phyloP scores from a whole-genome alignment of 2,797 vertebrate genomes.

The Allobates femoralis region DNA sequence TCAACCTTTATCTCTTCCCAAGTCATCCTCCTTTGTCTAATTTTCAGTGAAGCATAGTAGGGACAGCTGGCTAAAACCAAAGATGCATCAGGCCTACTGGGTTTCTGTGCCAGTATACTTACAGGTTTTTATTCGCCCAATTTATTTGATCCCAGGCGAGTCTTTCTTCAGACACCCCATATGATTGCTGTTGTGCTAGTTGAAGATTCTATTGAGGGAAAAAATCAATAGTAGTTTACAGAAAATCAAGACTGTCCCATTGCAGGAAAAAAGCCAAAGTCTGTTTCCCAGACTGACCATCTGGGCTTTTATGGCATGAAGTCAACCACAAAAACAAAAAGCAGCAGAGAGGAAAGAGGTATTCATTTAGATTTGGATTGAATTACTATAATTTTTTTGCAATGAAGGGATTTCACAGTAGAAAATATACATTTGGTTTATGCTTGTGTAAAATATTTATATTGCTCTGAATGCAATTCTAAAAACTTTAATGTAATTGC shows the following conservation, averaged over 20 bases:
- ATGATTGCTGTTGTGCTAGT: conserved; percentile 66
- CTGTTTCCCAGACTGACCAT: conserved; percentile 76
- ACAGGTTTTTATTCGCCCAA: conserved; percentile 36
- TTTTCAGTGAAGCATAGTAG: conserved; percentile 74
- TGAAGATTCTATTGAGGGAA: conserved; percentile 68
- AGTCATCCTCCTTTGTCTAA: conserved; percentile 73
- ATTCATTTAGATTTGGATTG: conserved; percentile 37
- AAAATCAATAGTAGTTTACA: conserved; percentile 70
- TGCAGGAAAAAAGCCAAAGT: conserved; percentile 69
- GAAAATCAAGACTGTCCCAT: conserved; percentile 71
- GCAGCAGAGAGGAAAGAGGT: conserved; percentile 39
- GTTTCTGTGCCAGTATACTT: conserved; percentile 46
- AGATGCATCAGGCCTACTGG: conserved; percentile 26
- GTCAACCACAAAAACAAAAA: conserved; percentile 70
- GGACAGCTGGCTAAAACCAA: conserved; percentile 73
- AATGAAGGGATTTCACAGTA: neutral
- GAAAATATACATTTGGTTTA: neutral
- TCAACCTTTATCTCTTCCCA: conserved; percentile 68
- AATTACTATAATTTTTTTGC: conserved; percentile 14
- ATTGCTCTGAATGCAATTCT: neutral
- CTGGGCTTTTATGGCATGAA: conserved; percentile 70
- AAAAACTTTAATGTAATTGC: neutral
- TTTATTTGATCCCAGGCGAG: conserved; percentile 34
- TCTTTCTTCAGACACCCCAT: conserved; percentile 68
- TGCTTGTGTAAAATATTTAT: conserved; percentile 5